Conservation (phyloP, 2,797 vertebrate species). For the Diceros bicornis region DNA sequence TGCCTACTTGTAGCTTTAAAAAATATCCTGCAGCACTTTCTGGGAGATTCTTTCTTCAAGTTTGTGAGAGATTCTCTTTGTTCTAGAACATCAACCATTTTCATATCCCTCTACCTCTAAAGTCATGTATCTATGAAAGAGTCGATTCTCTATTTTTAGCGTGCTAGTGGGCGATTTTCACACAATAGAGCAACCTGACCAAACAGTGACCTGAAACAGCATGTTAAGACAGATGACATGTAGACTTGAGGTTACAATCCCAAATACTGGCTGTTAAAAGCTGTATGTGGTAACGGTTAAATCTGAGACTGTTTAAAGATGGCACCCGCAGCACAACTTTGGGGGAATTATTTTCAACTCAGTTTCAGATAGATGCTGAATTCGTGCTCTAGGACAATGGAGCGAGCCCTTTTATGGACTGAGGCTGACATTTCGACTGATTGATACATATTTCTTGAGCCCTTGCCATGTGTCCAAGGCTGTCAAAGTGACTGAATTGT, state of each 20-base stretch:
- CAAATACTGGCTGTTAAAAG: conserved; percentile 68
- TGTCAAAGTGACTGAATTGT: conserved; percentile 56
- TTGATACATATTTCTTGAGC: conserved; percentile 54
- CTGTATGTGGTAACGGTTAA: conserved; percentile 59
- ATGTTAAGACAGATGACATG: conserved; percentile 65
- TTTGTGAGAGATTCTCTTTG: conserved; percentile 41
- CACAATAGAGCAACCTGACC: conserved; percentile 63
- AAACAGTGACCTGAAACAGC: conserved; percentile 69
- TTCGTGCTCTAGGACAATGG: conserved; percentile 31
- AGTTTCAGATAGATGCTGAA: conserved; percentile 43
- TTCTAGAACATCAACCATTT: conserved; percentile 66
- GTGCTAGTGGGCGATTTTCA: conserved; percentile 75
- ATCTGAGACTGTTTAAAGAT: conserved; percentile 57
- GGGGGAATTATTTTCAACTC: conserved; percentile 60
- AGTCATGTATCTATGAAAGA: conserved; percentile 45
- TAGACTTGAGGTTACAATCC: not conserved
- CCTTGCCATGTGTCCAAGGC: not conserved
- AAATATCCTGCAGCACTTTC: not conserved
- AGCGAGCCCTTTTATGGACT: conserved; percentile 57
- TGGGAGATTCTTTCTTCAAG: conserved; percentile 46
- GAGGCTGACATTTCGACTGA: conserved; percentile 69
- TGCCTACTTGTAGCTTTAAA: conserved; percentile 9
- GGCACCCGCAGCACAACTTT: conserved; percentile 42
- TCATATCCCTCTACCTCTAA: conserved; percentile 44
- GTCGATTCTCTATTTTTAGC: conserved; percentile 71